Percentiles rank a stretch among this genome's conserved stretches.
phyloP scores from a whole-genome alignment of 2,797 vertebrate genomes.

The Hyperoplus immaculatus region DNA sequence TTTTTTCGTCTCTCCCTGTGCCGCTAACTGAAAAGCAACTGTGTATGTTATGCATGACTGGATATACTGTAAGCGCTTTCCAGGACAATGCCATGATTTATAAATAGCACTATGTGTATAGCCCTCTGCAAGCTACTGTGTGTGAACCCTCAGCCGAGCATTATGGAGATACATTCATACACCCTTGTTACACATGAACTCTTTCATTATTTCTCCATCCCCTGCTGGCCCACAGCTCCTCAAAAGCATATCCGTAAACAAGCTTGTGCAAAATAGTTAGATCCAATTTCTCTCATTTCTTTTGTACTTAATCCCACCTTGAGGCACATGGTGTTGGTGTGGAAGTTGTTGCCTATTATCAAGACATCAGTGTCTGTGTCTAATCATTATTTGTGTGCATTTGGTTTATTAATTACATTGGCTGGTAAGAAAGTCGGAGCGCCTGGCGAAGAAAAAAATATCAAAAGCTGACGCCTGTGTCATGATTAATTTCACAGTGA shows the following conservation, averaged over 20 bases:
- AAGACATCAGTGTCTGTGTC: constrained; percentile 72
- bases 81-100: constrained; percentile 70
- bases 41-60: constrained; percentile 72
- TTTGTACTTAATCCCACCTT: constrained; percentile 13
- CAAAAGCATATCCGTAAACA: constrained; percentile 41
- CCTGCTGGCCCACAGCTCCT: constrained; percentile 5
- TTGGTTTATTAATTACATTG: constrained; percentile 81
- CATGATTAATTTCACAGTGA: constrained; percentile 89
- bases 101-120: constrained; percentile 65
- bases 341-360: constrained; percentile 62
- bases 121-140: constrained; percentile 48
- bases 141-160: constrained; percentile 57
- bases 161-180: constrained; percentile 29
- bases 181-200: constrained; percentile 46
- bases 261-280: constrained; percentile 34
- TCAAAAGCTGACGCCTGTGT: constrained; percentile 85
- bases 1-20: constrained; percentile 23
- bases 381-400: constrained; percentile 77
- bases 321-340: constrained; percentile 39
- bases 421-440: constrained; percentile 79
- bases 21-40: constrained; percentile 69
- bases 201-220: constrained; percentile 41
- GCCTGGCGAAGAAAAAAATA: constrained; percentile 77
- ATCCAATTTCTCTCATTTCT: constrained; percentile 8
- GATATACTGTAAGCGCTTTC: constrained; percentile 76